Evolutionary conservation across 2,113 vertebrate genomes (phyloP), one percentile per base, ranked within the genome.

Genomic region (Vireo altiloquus): DNA sequence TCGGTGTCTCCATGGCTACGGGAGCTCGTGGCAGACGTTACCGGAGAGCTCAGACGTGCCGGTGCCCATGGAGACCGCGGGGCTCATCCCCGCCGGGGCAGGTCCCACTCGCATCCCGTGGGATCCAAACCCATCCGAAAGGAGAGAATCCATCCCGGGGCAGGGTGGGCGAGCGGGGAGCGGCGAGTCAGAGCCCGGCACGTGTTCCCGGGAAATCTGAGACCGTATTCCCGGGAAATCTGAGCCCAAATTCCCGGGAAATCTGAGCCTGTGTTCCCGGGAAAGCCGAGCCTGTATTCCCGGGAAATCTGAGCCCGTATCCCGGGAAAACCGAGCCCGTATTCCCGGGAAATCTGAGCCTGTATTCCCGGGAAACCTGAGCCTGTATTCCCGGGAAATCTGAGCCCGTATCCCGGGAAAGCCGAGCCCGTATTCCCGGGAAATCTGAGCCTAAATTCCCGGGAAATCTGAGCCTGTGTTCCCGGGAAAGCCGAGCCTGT

Each of bases 1-100:
- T 91, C 7, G 40, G 87, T 8, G 95, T 96, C 46, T 78, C 96
- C 71, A 96, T 92, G 91, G 95, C 79, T 81, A 97, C 94, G 6
- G 82, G 77, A 82, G 82, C 15, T 10, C 3, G 59, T 69, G 90
- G 52, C 90, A 81, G 85, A 79, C 20, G 82, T 72, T 92, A 49
- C 92, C 46, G 13, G 88, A 53, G 75, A 82, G 42, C 94, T 85
- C 70, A 3, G 94, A 93, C 57, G 40, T 78, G 92, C 7, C 44
- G 92, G 75, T 80, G 92, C 60, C 96, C 28, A 31, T 22, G 30
- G 70, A 68, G 90, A 85, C 60, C 6, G 40, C 47, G 7, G 89
- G 80, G 81, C 92, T 89, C 89, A 21, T 50, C 95, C 91, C 33
- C 31, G 7, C 3, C 87, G 4, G 64, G 77, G 81, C 82, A 24